These are phyloP conservation scores for Lepidocyrtinus sp. DNA, from an alignment of 2,888 invertebrate genomes.

Conservation along the genomic window DNA sequence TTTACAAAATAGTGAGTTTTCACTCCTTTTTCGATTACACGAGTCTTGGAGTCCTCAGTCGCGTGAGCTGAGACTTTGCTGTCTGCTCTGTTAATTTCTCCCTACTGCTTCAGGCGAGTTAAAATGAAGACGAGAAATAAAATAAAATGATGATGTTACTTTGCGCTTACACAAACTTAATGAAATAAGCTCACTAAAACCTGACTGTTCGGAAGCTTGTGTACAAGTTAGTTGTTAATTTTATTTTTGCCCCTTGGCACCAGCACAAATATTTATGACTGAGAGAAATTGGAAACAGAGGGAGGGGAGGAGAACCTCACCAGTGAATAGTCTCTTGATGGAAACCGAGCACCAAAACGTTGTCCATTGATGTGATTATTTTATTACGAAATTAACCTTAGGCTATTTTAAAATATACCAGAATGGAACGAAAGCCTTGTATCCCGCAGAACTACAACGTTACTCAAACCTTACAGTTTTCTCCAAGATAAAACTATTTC, in stretches of 20 bases:
- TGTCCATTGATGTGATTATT: slow-evolving; percentile 40
- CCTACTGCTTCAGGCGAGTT: no score
- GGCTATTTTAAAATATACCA: slow-evolving; percentile 3
- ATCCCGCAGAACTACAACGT: neutral
- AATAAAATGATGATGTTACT: no score
- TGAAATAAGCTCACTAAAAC: neutral
- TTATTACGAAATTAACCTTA: slow-evolving; percentile 27
- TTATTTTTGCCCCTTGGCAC: slow-evolving; percentile 30
- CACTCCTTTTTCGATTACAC: no score
- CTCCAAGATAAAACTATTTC: no score
- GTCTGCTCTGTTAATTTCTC: no score
- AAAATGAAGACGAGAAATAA: no score
- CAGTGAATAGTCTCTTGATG: neutral
- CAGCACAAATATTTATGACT: slow-evolving; percentile 6
- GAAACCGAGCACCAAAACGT: neutral
- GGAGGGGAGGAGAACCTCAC: neutral
- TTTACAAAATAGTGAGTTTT: no score
- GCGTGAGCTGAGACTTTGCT: no score
- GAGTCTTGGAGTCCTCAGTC: no score
- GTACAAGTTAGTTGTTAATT: slow-evolving; percentile 22
- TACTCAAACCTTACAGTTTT: no score
- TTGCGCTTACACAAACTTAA: neutral
- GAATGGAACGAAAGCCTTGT: no score
- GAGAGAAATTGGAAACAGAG: slow-evolving; percentile 6
- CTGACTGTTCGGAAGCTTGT: neutral